phyloP scores from a whole-genome alignment of 2,888 invertebrate genomes.

The Limnephilus auricula region DNA sequence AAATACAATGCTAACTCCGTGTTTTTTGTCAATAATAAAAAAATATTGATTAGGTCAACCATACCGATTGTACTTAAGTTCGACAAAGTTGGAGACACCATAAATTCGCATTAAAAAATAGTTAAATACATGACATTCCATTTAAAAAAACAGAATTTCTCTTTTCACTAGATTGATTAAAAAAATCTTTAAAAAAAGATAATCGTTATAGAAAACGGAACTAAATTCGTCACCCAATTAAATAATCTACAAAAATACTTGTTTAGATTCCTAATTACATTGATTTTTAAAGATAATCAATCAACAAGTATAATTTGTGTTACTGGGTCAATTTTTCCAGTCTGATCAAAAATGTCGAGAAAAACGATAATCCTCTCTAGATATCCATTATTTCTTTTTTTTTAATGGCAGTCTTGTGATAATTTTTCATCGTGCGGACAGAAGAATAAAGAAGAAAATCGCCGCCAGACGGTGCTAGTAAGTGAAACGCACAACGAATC shows the following conservation, averaged over 20 bases:
- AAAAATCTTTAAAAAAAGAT: not conserved
- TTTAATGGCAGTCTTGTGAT: slow-evolving; percentile 36
- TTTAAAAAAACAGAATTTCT: not conserved
- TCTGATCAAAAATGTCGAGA: not conserved
- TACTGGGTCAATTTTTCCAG: not conserved
- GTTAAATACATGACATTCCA: not conserved
- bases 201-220: not conserved
- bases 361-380: not conserved
- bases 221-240: not conserved
- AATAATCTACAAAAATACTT: not conserved
- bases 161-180: not conserved
- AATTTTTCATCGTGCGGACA: slow-evolving; percentile 22
- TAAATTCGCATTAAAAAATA: not conserved
- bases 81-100: not conserved
- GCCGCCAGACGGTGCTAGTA: slow-evolving; percentile 44
- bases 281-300: not conserved
- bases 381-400: not conserved
- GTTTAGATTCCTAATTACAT: not conserved
- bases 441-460: slow-evolving; percentile 36
- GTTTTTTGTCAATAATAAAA: not conserved
- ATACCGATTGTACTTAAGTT: too few species aligned
- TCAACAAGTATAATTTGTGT: not conserved
- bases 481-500: slow-evolving; percentile 64
- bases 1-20: not conserved
- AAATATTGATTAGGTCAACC: not conserved